Percentiles rank a stretch among this genome's conserved stretches.
Conservation (phyloP, 2,113 vertebrate genomes). For the Osmerus mordax region DNA sequence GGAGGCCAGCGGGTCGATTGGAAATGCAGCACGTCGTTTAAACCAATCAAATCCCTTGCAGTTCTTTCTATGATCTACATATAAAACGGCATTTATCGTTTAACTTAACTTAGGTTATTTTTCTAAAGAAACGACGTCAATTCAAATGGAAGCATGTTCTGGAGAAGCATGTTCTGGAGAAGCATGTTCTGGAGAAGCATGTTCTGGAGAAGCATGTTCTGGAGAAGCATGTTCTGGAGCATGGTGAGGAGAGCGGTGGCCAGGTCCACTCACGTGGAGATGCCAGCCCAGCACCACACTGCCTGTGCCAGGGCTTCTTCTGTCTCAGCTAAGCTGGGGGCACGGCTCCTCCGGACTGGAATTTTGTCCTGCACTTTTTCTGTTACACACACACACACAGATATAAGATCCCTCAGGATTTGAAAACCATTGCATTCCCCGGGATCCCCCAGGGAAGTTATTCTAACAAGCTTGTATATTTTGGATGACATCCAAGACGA, state of each 20-base stretch:
- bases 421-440: not conserved
- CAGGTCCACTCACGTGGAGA: slow-evolving; percentile 74
- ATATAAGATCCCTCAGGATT: not conserved
- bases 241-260: accelerated
- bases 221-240: no score
- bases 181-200: no score
- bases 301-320: slow-evolving; percentile 82
- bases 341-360: slow-evolving; percentile 8
- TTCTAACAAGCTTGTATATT: slow-evolving; percentile 6
- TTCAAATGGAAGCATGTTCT: no score
- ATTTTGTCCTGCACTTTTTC: slow-evolving; percentile 52
- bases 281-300: slow-evolving; percentile 85
- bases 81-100: no score
- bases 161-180: no score
- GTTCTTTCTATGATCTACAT: not conserved
- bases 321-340: slow-evolving; percentile 77
- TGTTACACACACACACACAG: slow-evolving; percentile 31
- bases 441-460: not conserved
- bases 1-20: not conserved
- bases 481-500: not conserved
- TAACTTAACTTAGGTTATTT: no score
- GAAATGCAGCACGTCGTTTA: not conserved
- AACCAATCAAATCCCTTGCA: no score
- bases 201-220: no score
- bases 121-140: no score